Evolutionary conservation across 1,140 invertebrate genomes (phyloP).

Genomic region (Lasioglossum baleicum): DNA sequence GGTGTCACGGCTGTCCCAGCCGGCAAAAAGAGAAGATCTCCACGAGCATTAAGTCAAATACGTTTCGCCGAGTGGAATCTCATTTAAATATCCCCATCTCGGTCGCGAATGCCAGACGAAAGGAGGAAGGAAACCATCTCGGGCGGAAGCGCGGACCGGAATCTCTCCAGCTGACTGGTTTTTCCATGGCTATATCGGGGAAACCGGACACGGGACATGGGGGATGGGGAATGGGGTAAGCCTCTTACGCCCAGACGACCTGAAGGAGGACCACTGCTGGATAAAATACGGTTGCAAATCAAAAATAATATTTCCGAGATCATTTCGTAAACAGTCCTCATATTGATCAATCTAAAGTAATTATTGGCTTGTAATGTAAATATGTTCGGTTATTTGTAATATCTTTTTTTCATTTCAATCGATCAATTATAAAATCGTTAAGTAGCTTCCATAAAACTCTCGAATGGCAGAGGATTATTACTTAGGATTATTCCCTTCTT

Average conservation of each 20-base stretch:
- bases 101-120: neutral
- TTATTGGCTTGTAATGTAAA: too few species aligned
- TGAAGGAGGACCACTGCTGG: neutral
- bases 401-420: too few species aligned
- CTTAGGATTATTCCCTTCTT: too few species aligned
- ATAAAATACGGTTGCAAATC: too few species aligned
- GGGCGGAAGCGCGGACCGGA: neutral
- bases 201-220: neutral
- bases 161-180: conserved; percentile 27
- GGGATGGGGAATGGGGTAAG: conserved; percentile 1
- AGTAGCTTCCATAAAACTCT: too few species aligned
- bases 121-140: conserved; percentile 4
- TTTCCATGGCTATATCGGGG: conserved; percentile 23
- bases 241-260: conserved; percentile 33
- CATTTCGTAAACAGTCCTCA: too few species aligned
- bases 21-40: conserved; percentile 7
- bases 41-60: conserved; percentile 26
- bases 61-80: conserved; percentile 24
- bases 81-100: conserved; percentile 41
- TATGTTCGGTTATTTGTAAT: too few species aligned
- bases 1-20: neutral
- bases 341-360: too few species aligned
- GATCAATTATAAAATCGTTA: too few species aligned
- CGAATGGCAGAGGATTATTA: too few species aligned
- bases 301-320: too few species aligned